These are phyloP conservation scores for Crypturellus tataupa DNA, from an alignment of 2,797 vertebrate genomes.

Conservation along the genomic window DNA sequence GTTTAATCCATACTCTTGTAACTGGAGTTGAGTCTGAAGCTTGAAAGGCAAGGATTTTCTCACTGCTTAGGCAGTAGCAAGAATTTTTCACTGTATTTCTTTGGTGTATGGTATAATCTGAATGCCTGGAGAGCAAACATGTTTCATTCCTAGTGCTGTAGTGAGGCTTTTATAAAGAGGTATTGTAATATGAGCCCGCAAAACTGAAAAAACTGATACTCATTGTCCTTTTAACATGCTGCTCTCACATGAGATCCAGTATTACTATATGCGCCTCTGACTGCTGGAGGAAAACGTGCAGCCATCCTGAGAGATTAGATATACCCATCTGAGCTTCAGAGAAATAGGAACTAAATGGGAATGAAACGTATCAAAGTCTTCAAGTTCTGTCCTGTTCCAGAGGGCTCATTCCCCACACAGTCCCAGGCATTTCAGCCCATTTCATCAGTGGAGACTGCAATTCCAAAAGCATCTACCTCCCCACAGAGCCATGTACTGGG, in stretches of 20 bases:
- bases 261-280: neutral
- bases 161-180: neutral
- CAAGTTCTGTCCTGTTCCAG: neutral
- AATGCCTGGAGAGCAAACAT: neutral
- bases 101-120: neutral
- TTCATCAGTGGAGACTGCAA: rapidly evolving
- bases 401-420: rapidly evolving
- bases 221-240: constrained; percentile 1
- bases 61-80: neutral
- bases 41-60: neutral
- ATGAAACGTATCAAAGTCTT: neutral
- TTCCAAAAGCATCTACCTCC: rapidly evolving
- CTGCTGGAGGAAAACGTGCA: constrained; percentile 24
- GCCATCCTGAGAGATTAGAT: constrained; percentile 19
- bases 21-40: neutral
- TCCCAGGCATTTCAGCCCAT: neutral
- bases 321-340: neutral
- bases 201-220: neutral
- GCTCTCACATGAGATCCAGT: neutral
- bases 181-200: neutral
- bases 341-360: neutral
- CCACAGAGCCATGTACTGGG: rapidly evolving
- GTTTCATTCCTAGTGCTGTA: neutral
- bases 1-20: neutral
- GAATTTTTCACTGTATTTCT: neutral